These are phyloP conservation scores for Pogoniulus pusillus DNA, from an alignment of 2,797 vertebrate species.

Conservation along the genomic window DNA sequence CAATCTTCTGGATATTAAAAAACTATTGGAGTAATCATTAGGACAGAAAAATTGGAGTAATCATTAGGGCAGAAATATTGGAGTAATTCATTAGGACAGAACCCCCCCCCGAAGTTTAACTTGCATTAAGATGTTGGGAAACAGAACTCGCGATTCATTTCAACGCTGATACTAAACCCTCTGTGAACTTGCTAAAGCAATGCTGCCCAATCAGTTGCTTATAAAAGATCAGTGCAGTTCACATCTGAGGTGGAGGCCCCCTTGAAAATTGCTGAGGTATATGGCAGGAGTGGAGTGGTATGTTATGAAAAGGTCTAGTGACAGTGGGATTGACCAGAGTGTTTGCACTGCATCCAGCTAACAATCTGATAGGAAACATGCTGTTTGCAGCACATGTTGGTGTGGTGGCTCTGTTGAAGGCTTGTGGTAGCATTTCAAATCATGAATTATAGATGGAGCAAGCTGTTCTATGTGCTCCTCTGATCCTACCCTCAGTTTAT, in stretches of 20 bases:
- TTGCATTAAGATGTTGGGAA: not conserved
- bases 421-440: not conserved
- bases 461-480: not conserved
- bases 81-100: no score
- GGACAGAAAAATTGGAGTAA: no score
- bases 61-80: no score
- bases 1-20: no score
- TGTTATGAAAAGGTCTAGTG: not conserved
- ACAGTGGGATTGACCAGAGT: not conserved
- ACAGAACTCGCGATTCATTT: not conserved
- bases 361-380: not conserved
- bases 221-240: not conserved
- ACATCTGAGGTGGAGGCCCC: not conserved
- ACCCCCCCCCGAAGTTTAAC: not conserved
- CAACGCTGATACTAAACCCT: not conserved
- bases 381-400: not conserved
- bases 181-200: not conserved
- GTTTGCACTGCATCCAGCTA: not conserved
- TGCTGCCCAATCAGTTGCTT: not conserved
- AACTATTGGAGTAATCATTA: no score
- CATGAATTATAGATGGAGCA: constrained; percentile 3
- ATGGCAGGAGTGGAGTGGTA: not conserved
- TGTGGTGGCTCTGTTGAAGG: not conserved
- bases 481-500: not conserved
- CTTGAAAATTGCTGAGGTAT: not conserved